These are phyloP conservation scores for Norana najaformis DNA, from an alignment of 2,888 invertebrate genomes.

Conservation along the genomic window DNA sequence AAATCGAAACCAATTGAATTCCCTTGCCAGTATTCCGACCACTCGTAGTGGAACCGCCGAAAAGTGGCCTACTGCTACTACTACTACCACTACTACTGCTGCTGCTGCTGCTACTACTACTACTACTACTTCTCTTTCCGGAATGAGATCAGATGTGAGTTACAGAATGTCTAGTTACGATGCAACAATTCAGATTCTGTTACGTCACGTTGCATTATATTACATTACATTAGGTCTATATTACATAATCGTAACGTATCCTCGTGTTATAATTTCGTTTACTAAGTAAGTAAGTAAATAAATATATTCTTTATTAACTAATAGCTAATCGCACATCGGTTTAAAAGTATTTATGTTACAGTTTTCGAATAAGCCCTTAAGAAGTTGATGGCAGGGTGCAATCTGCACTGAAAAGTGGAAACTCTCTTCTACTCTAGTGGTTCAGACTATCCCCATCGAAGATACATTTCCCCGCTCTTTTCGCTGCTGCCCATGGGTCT, in stretches of 20 bases:
- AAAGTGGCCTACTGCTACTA: neutral
- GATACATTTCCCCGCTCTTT: too few species aligned
- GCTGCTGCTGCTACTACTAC: neutral
- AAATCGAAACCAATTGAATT: neutral
- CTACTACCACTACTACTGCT: neutral
- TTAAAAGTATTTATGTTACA: too few species aligned
- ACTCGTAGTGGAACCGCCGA: neutral
- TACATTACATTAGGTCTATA: neutral
- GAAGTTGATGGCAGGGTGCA: neutral
- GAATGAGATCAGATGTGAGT: neutral
- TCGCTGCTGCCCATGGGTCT: too few species aligned
- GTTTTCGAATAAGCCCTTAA: neutral
- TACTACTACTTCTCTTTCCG: neutral
- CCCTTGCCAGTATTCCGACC: neutral
- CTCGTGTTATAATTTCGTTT: neutral
- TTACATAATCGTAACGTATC: neutral
- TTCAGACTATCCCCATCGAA: too few species aligned
- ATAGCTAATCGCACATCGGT: too few species aligned
- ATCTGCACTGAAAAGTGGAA: neutral
- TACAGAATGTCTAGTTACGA: neutral
- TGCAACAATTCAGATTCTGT: neutral
- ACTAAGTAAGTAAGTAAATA: too few species aligned
- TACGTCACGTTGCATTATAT: neutral
- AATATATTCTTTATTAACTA: too few species aligned
- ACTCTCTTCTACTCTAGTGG: neutral